Evolutionary conservation across 2,888 invertebrate species (phyloP).

Genomic region (Drosophila ezoana): DNA sequence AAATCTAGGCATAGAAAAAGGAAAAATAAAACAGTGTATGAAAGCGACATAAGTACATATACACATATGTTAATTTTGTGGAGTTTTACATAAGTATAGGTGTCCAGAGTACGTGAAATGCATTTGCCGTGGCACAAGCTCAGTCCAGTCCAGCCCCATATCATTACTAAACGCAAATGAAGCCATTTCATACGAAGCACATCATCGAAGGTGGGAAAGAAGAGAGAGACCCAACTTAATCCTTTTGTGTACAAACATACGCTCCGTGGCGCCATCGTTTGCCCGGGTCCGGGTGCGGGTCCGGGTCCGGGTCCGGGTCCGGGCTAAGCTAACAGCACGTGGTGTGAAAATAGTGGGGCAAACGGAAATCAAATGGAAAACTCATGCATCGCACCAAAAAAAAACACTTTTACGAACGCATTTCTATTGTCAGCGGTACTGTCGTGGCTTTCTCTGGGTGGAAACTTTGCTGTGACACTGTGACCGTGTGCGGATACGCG

Average conservation of each 20-base stretch:
- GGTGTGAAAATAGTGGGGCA: slow-evolving; percentile 58
- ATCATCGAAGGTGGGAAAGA: slow-evolving; percentile 9
- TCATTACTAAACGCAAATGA: slow-evolving; percentile 68
- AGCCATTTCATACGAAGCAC: slow-evolving; percentile 53
- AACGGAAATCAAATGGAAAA: slow-evolving; percentile 81
- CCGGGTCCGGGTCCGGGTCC: slow-evolving; percentile 3
- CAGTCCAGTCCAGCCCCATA: slow-evolving; percentile 19
- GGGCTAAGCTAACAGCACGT: slow-evolving; percentile 25
- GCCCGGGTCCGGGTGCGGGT: neutral
- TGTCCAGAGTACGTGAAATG: slow-evolving; percentile 1
- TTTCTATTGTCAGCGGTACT: slow-evolving; percentile 73
- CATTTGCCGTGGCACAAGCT: slow-evolving; percentile 7
- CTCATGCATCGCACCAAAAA: slow-evolving; percentile 71
- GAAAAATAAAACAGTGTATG: neutral
- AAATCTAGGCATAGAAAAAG: neutral
- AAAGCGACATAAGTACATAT: neutral
- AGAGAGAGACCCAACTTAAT: slow-evolving; percentile 63
- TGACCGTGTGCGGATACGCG: slow-evolving; percentile 65
- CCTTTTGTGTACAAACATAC: slow-evolving; percentile 72
- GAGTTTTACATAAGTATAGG: neutral
- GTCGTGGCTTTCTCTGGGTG: slow-evolving; percentile 54
- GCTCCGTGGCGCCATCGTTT: slow-evolving; percentile 30
- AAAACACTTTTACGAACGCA: slow-evolving; percentile 72
- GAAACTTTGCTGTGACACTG: slow-evolving; percentile 71
- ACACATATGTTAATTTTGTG: too few species aligned